Conservation (phyloP, 1,140 invertebrate species). For the Nasonia giraulti region DNA sequence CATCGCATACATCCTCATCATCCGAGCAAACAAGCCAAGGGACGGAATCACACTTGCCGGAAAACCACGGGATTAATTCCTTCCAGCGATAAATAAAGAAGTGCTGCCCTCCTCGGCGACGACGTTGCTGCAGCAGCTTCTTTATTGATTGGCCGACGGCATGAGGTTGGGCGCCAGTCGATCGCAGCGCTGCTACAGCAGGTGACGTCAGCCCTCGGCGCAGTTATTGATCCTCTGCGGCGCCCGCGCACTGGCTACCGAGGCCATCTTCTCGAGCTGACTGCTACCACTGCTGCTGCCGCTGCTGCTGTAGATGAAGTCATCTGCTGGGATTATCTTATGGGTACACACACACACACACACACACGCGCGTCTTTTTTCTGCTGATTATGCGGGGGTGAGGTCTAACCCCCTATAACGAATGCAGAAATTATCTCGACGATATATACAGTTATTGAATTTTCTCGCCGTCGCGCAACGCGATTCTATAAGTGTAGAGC, state of each 20-base stretch:
- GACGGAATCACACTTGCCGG: too few species aligned
- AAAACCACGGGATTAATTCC: too few species aligned
- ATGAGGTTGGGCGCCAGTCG: conserved; percentile 70
- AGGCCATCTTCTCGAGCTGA: conserved; percentile 40
- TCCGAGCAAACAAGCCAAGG: too few species aligned
- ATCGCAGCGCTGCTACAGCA: conserved; percentile 51
- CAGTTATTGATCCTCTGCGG: conserved; percentile 52
- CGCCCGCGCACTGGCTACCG: conserved; percentile 43
- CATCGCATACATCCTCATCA: too few species aligned
- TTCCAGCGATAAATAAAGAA: background rate
- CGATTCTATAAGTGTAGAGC: too few species aligned
- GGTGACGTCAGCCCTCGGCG: conserved; percentile 34
- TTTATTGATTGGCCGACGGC: conserved; percentile 70
- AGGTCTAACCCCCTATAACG: background rate
- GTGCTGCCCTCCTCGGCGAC: background rate
- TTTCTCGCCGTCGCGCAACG: too few species aligned
- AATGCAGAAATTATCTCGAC: too few species aligned
- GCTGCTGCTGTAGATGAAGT: too few species aligned
- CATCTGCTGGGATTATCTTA: background rate
- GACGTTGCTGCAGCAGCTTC: conserved; percentile 57
- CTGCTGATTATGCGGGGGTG: background rate
- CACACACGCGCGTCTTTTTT: background rate
- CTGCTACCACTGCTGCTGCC: background rate
- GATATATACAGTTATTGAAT: too few species aligned
- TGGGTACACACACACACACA: too few species aligned